Evolutionary conservation across 1,140 invertebrate genomes (phyloP).

Genomic region (Mamestra configurata): DNA sequence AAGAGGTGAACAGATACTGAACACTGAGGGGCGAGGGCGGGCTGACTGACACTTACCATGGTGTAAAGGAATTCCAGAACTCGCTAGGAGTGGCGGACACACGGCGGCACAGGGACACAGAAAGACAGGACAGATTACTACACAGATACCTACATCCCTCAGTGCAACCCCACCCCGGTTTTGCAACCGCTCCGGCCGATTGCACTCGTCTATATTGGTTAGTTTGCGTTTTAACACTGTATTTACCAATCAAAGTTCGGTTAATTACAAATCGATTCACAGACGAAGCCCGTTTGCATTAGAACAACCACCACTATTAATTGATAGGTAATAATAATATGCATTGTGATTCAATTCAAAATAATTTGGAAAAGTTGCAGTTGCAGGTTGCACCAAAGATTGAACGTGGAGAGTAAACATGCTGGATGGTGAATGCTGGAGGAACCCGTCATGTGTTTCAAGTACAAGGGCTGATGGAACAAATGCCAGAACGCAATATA

Average conservation of each 20-base stretch:
- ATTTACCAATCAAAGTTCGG: constrained; percentile 82
- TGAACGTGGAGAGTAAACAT: constrained; percentile 66
- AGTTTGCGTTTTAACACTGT: constrained; percentile 86
- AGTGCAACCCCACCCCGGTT: constrained; percentile 86
- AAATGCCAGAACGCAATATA: constrained; percentile 88
- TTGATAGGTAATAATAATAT: constrained; percentile 23
- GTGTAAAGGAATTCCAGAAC: constrained; percentile 99
- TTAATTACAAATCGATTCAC: constrained; percentile 78
- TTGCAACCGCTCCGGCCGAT: constrained; percentile 79
- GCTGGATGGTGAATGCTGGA: constrained; percentile 75
- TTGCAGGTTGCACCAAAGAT: constrained; percentile 69
- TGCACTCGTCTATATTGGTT: constrained; percentile 85
- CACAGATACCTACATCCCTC: constrained; percentile 90
- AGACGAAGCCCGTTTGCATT: constrained; percentile 86
- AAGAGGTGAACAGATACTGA: constrained; percentile 88
- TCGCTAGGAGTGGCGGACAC: constrained; percentile 94
- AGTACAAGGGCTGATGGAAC: constrained; percentile 75
- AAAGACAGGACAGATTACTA: constrained; percentile 92
- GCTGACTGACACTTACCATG: constrained; percentile 96
- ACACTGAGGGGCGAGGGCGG: constrained; percentile 88
- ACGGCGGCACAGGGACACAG: constrained; percentile 91
- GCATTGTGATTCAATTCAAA: background rate
- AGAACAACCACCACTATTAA: constrained; percentile 85
- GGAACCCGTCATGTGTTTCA: constrained; percentile 70
- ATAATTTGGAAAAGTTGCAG: constrained; percentile 45